Base-by-base conservation (phyloP, 2,888 invertebrate species). In the Phaedon cochleariae region DNA sequence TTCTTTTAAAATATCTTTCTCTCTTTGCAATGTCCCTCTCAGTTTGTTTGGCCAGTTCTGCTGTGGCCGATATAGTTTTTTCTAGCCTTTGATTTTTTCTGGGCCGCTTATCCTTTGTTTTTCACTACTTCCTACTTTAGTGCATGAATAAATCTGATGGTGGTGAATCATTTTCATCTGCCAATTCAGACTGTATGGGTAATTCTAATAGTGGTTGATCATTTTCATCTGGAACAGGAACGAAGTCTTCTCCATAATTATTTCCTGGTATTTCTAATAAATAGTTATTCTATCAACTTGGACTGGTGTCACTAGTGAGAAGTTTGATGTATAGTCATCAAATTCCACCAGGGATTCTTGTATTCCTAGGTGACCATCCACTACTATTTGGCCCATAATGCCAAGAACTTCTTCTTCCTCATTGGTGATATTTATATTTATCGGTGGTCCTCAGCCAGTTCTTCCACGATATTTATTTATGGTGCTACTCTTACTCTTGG, bases 381-480 rank as follows among this genome's bases (percentile, higher is more conserved):
- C 22, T n/a, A 51, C 22, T 51, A 22, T 2, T 51, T 51, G 51
- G 15, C 26, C 51, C 34, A 54, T 54, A 18, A 54, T 54, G 31
- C 54, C 54, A 9, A 54, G 54, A 31, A 54, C 31, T 54, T 51
- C 51, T 12, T 51, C 51, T 51, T 51, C 51, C 51, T 51, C 51
- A 12, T 1, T 9, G 7, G 51, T 21, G 1, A 51, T 51, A 9
- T 51, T 20, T 10, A 21, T 51, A 51, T 51, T n/a, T 22, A 22
- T 22, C n/a, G 17, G 54, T 26, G 31, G 18, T 54, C 54, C 34
- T 54, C 54, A 29, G 10, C 54, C 54, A 17, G 54, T 54, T 54
- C 31, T 37, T 18, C 31, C 6, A n/a, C 54, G 54, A 31, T 54
- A 17, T 26, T 54, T 29, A 15, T 54, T 54, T 6, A 54, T 34